Base-by-base conservation (phyloP, 2,797 vertebrate species). In the Pitangus sulphuratus region DNA sequence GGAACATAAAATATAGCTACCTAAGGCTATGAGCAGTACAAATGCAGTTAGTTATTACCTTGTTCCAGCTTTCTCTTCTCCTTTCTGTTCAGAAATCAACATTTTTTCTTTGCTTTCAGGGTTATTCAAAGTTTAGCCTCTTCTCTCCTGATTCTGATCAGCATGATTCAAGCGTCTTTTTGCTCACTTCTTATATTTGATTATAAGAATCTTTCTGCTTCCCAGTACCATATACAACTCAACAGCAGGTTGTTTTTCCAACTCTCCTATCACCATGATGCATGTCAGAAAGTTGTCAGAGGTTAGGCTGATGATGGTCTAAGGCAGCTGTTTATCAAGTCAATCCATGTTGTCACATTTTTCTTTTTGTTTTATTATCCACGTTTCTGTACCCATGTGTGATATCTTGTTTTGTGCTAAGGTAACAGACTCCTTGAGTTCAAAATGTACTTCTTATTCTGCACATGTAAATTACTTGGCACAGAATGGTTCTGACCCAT, bases 21-120 rank as follows among this genome's bases (percentile, higher is more conserved):
- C 93, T 82, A 72, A 90, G 91, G 93, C 82, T 93, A 81, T 62
- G 39, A 72, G 22, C 2, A 3, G 47, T 91, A 90, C 58, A 93
- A 89, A 82, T 81, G 65, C 39, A 86, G 60, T 81, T 84, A 93
- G 84, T 89, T 93, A 92, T 90, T 91, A 89, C 50, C 81, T 79
- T 90, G 37, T 68, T 72, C 12, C 51, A 81, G 44, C 37, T 89
- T 83, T 75, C 45, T 68, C 8, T 53, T 84, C 40, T 85, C 33
- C 53, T 68, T 86, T 85, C 68, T 93, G 15, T 48, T 86, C 39
- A 81, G 45, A 91, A 92, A 60, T 68, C 85, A 85, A n/a, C 11
- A 22, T 20, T 58, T 85, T 84, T 95, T 85, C 72, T 93, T 90
- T 4, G 7, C 76, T 95, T 90, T 81, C 60, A 78, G 66, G 66